phyloP scores from a whole-genome alignment of 2,888 invertebrate genomes.

The Mylabris sibirica region DNA sequence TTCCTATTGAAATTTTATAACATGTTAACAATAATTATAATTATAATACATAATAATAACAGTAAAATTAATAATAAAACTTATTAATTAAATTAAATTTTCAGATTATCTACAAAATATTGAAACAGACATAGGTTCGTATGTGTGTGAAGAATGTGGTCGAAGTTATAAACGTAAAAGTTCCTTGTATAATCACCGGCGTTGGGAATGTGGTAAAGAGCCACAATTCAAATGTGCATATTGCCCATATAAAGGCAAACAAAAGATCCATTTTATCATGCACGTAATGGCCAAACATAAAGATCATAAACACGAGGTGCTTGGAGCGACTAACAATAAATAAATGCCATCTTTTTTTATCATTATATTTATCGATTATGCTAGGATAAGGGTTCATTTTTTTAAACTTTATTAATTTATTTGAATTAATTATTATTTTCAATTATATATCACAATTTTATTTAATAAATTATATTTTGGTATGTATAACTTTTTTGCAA shows the following conservation, averaged over 20 bases:
- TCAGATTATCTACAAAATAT: neutral
- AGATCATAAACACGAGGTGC: constrained; percentile 54
- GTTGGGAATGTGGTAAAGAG: constrained; percentile 49
- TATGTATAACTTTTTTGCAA: neutral
- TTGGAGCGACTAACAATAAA: constrained; percentile 45
- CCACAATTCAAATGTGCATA: constrained; percentile 47
- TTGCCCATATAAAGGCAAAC: constrained; percentile 55
- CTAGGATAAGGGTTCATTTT: neutral
- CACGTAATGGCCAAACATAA: constrained; percentile 58
- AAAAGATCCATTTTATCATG: constrained; percentile 58
- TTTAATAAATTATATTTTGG: constrained; percentile 9
- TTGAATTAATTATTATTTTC: neutral
- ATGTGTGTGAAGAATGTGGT: constrained; percentile 71
- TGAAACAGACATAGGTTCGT: constrained; percentile 18
- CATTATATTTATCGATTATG: constrained; percentile 1
- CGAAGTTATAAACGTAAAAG: constrained; percentile 79
- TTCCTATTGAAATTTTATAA: neutral
- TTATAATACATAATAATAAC: constrained; percentile 22
- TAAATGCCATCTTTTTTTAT: constrained; percentile 7
- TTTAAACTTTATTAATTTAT: neutral
- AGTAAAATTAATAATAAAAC: neutral
- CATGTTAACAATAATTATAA: constrained; percentile 12
- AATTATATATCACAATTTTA: neutral
- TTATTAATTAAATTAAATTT: constrained; percentile 19
- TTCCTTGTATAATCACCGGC: constrained; percentile 63